These are phyloP conservation scores for Henricia sp. DNA, from an alignment of 53 echinoderm and acorn worm species.

Conservation along the genomic window DNA sequence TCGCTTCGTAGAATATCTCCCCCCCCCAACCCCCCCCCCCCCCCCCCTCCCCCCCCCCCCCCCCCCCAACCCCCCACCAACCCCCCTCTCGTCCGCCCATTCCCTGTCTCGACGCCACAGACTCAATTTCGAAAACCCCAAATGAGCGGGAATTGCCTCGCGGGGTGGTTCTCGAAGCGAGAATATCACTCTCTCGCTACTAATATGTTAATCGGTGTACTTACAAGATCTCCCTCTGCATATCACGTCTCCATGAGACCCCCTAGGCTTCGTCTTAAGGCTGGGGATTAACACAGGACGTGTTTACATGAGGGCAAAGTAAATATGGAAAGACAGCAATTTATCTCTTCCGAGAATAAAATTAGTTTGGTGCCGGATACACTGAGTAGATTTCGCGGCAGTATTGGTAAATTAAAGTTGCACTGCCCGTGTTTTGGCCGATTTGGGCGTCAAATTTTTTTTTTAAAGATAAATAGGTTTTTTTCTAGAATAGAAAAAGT, in stretches of 20 bases:
- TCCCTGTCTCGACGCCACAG: background rate
- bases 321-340: too few relatives aligned
- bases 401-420: too few relatives aligned
- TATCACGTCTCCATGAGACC: background rate
- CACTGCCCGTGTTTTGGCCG: too few relatives aligned
- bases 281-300: slow-evolving; percentile 7
- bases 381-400: too few relatives aligned
- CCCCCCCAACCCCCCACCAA: background rate
- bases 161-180: background rate
- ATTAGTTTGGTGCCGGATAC: too few relatives aligned
- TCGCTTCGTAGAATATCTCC: too few relatives aligned
- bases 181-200: background rate
- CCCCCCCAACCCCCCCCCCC: background rate
- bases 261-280: background rate
- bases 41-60: background rate
- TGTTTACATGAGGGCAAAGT: too few relatives aligned
- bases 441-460: too few relatives aligned
- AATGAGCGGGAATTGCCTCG: background rate
- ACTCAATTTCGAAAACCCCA: too few relatives aligned
- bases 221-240: background rate
- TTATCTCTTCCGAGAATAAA: too few relatives aligned
- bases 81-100: background rate
- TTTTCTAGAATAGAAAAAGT: too few relatives aligned
- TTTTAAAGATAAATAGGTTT: too few relatives aligned
- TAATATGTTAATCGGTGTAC: slow-evolving; percentile 6